Percentiles rank a stretch among this genome's conserved stretches.
Evolutionary conservation across 2,113 vertebrate species (phyloP).

Genomic region (Lamprologus tigripictilis): DNA sequence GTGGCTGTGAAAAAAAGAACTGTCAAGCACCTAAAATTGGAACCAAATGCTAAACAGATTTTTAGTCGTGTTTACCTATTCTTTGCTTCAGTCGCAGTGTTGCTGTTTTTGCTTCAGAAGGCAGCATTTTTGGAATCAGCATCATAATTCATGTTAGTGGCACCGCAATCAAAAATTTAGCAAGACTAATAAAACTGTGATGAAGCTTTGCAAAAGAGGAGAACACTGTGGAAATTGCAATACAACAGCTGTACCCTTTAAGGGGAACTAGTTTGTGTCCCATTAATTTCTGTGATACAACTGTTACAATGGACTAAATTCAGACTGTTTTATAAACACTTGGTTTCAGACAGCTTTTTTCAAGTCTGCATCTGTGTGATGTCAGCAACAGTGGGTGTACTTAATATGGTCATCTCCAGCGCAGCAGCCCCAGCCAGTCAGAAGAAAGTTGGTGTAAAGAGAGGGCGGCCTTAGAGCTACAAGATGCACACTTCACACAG

Average conservation of each 20-base stretch:
- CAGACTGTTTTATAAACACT: neutral
- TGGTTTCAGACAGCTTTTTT: neutral
- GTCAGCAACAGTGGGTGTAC: neutral
- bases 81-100: neutral
- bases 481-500: neutral
- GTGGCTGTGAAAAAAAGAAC: neutral
- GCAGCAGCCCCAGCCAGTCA: neutral
- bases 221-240: neutral
- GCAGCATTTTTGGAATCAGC: neutral
- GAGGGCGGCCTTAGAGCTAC: neutral
- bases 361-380: neutral
- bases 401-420: neutral
- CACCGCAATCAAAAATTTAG: neutral
- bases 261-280: neutral
- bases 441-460: neutral
- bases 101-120: neutral
- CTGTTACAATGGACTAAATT: neutral
- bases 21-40: neutral
- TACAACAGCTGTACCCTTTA: neutral
- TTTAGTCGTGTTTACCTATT: neutral
- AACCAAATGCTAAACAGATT: constrained; percentile 39
- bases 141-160: neutral
- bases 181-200: neutral
- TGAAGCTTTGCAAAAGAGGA: neutral
- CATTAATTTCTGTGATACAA: neutral